phyloP scores from a whole-genome alignment of 2,797 vertebrate genomes.

The Dipus sagitta region DNA sequence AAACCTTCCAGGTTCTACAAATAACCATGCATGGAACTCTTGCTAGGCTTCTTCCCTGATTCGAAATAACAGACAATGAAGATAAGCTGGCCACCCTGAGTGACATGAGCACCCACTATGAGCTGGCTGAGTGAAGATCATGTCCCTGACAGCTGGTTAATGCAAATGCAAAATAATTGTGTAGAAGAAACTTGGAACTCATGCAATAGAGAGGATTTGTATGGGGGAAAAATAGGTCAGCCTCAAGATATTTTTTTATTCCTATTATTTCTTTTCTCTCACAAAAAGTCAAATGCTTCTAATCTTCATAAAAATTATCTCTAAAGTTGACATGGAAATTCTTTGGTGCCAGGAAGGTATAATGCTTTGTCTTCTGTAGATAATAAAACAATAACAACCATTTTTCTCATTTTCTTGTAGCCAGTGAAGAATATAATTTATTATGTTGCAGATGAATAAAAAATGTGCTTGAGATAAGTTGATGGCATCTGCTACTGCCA shows the following conservation, averaged over 20 bases:
- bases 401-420: conserved; percentile 44
- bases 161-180: not conserved
- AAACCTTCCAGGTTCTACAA: conserved; percentile 47
- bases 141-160: not conserved
- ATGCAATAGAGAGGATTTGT: not conserved
- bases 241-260: not conserved
- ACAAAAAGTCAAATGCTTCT: conserved; percentile 42
- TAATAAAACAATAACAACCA: conserved; percentile 22
- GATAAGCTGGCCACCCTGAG: not conserved
- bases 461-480: not conserved
- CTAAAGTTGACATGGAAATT: conserved; percentile 14
- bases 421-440: not conserved
- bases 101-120: not conserved
- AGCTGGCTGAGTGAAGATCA: not conserved
- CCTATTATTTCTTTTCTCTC: conserved; percentile 50
- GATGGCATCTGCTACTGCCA: not conserved
- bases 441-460: not conserved
- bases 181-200: not conserved
- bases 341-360: not conserved
- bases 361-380: conserved; percentile 1
- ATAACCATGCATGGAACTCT: not conserved
- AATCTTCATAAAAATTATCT: conserved; percentile 56
- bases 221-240: not conserved
- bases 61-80: conserved; percentile 31
- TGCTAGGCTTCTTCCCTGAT: not conserved